Evolutionary conservation across 2,888 invertebrate species (phyloP).

Genomic region (Myathropa florea): DNA sequence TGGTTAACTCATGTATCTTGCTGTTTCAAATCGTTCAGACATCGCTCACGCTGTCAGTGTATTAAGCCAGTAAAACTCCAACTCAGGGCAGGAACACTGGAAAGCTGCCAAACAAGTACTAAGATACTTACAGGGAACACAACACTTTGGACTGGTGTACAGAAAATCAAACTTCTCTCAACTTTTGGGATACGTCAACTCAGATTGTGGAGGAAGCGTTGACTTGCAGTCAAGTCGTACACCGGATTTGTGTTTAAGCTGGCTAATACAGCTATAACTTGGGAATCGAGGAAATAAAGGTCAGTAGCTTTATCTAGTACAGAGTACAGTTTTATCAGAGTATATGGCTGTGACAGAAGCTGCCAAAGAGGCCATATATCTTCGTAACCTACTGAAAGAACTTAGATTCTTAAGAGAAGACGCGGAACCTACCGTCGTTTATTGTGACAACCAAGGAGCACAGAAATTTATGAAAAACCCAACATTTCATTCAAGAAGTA

Average conservation of each 20-base stretch:
- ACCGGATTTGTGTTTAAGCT: not conserved
- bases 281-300: not conserved
- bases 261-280: not conserved
- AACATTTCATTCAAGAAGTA: not conserved
- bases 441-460: not conserved
- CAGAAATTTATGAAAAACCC: not conserved
- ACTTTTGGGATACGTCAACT: conserved; percentile 37
- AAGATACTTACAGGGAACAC: not conserved
- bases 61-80: conserved; percentile 28
- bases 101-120: not conserved
- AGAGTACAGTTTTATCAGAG: too few relatives aligned
- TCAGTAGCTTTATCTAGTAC: not conserved
- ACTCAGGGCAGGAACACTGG: not conserved
- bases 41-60: conserved; percentile 47
- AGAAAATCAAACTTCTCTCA: not conserved
- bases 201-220: conserved; percentile 50
- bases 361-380: not conserved
- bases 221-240: conserved; percentile 30
- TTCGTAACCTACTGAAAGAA: not conserved
- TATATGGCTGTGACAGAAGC: not conserved
- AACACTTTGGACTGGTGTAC: not conserved
- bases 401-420: not conserved
- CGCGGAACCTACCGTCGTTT: not conserved
- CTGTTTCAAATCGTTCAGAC: conserved; percentile 48
- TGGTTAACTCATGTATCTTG: conserved; percentile 54